A percentile compares a stretch with the other conserved stretches of the same genome.
phyloP scores from a whole-genome alignment of 2,113 vertebrate species.

The Agelaius phoeniceus region DNA sequence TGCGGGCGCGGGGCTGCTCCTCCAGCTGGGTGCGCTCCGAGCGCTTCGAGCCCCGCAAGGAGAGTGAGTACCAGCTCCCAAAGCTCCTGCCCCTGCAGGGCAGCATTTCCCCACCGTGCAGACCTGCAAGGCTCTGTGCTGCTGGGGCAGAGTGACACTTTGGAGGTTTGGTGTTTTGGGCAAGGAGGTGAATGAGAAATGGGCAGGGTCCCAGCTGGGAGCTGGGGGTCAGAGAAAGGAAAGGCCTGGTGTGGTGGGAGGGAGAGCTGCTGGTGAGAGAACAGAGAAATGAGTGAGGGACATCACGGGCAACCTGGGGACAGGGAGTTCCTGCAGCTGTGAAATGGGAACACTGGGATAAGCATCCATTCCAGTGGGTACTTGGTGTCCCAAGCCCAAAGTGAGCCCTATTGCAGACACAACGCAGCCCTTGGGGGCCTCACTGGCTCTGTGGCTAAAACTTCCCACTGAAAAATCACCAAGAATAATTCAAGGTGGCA shows the following conservation, averaged over 20 bases:
- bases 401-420: background rate
- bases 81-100: too few relatives aligned
- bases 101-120: too few relatives aligned
- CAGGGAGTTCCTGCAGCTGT: background rate
- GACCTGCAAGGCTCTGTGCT: background rate
- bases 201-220: background rate
- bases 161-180: background rate
- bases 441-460: background rate
- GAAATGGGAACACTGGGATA: background rate
- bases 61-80: slow-evolving; percentile 59
- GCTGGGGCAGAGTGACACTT: background rate
- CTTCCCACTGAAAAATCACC: background rate
- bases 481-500: background rate
- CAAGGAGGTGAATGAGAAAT: background rate
- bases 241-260: background rate
- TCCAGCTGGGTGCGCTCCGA: slow-evolving; percentile 29
- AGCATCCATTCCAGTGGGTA: background rate
- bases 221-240: background rate
- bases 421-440: background rate
- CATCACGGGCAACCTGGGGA: background rate
- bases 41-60: slow-evolving; percentile 58
- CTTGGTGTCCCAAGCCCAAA: background rate
- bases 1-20: slow-evolving; percentile 36
- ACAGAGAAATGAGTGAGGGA: background rate
- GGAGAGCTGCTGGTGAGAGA: background rate